Conservation (phyloP, 2,113 vertebrate species). For the Siniperca chuatsi region DNA sequence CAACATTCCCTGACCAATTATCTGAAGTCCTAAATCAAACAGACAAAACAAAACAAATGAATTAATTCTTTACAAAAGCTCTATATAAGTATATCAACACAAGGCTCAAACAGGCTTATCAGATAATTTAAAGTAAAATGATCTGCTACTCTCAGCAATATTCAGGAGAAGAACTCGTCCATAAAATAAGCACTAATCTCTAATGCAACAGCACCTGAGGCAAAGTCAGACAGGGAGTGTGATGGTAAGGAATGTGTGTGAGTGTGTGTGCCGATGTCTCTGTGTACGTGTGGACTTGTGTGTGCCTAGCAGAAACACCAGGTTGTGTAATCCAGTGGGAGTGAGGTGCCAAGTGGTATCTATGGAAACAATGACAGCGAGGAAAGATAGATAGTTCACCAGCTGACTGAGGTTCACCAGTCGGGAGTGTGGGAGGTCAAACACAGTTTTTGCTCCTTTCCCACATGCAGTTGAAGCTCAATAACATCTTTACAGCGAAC, state of each 20-base stretch:
- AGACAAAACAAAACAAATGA: neutral
- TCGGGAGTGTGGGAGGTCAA: constrained; percentile 21
- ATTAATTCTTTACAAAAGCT: constrained; percentile 17
- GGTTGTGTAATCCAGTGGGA: constrained; percentile 70
- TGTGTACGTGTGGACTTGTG: constrained; percentile 39
- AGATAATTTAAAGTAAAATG: neutral
- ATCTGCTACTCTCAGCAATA: constrained; percentile 3
- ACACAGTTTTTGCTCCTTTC: constrained; percentile 15
- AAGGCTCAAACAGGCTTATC: constrained; percentile 3
- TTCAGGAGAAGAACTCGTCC: neutral
- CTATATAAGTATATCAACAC: neutral
- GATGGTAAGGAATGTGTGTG: constrained; percentile 42
- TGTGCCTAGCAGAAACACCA: constrained; percentile 38
- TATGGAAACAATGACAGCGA: constrained; percentile 63
- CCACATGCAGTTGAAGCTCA: neutral
- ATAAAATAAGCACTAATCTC: constrained; percentile 20
- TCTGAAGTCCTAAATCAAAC: constrained; percentile 34
- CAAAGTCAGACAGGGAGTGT: constrained; percentile 32
- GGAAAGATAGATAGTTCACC: constrained; percentile 44
- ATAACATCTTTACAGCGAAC: neutral
- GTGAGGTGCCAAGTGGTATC: constrained; percentile 66
- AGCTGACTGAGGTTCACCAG: constrained; percentile 27
- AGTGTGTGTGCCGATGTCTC: constrained; percentile 29
- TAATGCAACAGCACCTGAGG: constrained; percentile 14
- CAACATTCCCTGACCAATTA: constrained; percentile 32